phyloP scores from a whole-genome alignment of 2,888 invertebrate species.

The Achlya flavicornis region DNA sequence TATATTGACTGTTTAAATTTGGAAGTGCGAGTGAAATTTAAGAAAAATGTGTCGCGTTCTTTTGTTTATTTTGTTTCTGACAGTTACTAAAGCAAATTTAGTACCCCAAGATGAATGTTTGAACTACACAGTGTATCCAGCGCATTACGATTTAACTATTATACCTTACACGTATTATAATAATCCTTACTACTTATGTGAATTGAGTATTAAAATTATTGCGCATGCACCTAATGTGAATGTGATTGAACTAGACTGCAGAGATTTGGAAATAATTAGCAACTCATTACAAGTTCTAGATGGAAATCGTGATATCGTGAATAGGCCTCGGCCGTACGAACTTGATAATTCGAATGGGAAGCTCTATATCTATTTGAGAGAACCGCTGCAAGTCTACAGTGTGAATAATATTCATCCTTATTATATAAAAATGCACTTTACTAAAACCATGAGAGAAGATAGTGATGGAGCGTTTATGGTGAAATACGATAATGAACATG shows the following conservation, averaged over 20 bases:
- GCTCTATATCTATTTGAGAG: slow-evolving; percentile 61
- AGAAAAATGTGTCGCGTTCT: slow-evolving; percentile 41
- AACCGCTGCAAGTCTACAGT: slow-evolving; percentile 59
- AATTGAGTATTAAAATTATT: slow-evolving; percentile 68
- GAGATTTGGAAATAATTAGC: slow-evolving; percentile 56
- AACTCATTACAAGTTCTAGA: slow-evolving; percentile 59
- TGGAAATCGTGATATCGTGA: slow-evolving; percentile 58
- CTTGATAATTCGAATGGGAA: slow-evolving; percentile 56
- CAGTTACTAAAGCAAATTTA: slow-evolving; percentile 50
- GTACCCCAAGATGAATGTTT: slow-evolving; percentile 70
- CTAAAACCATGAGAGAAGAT: slow-evolving; percentile 52
- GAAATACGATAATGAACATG: slow-evolving; percentile 58
- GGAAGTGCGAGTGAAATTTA: slow-evolving; percentile 19
- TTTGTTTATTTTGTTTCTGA: slow-evolving; percentile 45
- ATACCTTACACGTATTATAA: slow-evolving; percentile 58
- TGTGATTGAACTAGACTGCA: slow-evolving; percentile 66
- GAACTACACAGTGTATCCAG: slow-evolving; percentile 76
- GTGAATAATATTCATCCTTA: slow-evolving; percentile 52
- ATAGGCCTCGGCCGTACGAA: slow-evolving; percentile 59
- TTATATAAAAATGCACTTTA: slow-evolving; percentile 60
- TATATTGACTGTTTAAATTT: neutral
- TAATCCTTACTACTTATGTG: slow-evolving; percentile 65
- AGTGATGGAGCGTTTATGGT: slow-evolving; percentile 63
- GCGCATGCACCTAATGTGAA: slow-evolving; percentile 65
- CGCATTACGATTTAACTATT: slow-evolving; percentile 71